phyloP scores from a whole-genome alignment of 2,113 vertebrate genomes.

The Entomyzon cyanotis region DNA sequence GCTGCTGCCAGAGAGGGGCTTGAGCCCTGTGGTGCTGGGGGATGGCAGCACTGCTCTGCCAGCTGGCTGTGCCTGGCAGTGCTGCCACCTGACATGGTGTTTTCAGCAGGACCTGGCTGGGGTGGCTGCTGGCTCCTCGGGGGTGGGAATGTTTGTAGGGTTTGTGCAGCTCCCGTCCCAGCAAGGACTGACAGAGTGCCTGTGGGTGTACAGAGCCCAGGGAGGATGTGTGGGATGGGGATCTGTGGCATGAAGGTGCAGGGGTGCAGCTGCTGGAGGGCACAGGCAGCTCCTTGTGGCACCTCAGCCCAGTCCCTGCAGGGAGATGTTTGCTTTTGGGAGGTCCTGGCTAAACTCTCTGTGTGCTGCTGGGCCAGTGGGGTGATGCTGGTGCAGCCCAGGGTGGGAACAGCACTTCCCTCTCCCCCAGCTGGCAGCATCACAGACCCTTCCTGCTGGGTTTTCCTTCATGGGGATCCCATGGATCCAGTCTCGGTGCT shows the following conservation, averaged over 20 bases:
- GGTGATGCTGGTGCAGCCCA: not conserved
- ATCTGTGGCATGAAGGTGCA: not conserved
- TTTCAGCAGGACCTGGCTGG: not conserved
- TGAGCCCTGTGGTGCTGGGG: fast-evolving
- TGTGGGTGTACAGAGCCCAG: not conserved
- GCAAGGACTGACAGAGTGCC: not conserved
- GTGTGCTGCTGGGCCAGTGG: not conserved
- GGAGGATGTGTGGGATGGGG: fast-evolving
- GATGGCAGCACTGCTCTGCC: not conserved
- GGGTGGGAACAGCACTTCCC: fast-evolving
- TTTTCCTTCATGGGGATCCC: not conserved
- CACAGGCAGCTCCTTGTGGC: not conserved
- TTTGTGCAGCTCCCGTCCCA: not conserved
- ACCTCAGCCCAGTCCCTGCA: not conserved
- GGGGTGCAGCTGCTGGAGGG: not conserved
- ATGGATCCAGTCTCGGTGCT: fast-evolving
- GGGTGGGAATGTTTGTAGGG: not conserved
- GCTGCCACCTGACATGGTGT: not conserved
- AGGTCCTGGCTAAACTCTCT: fast-evolving
- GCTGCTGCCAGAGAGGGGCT: fast-evolving
- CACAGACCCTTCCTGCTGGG: fast-evolving
- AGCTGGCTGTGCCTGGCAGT: not conserved
- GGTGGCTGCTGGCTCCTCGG: not conserved
- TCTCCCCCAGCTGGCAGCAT: fast-evolving
- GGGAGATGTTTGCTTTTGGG: not conserved